Evolutionary conservation across 2,797 vertebrate species (phyloP), one percentile per base, ranked within the genome.

Genomic region (Dryobates pubescens): DNA sequence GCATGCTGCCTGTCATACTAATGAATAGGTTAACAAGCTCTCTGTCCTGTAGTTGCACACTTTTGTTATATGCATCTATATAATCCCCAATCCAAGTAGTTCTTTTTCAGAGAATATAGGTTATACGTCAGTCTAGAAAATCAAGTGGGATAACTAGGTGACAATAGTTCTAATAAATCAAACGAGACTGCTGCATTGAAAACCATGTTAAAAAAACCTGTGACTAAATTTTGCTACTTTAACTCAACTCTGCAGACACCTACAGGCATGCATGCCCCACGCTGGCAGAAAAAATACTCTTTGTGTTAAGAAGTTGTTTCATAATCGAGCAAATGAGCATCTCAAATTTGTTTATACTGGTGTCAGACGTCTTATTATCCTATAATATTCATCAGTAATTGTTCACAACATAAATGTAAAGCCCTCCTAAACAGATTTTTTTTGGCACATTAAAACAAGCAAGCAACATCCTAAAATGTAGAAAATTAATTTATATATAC

Each of bases 191-290:
- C 32, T 74, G 14, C 29, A 47, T 10, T 73, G 20, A 63, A 88
- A 82, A 58, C 17, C 4, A 5, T 49, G 30, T 45, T 65, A 61
- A 82, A 82, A 43, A 43, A 80, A n/a, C 7, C 58, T 29, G 10
- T 59, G 47, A 75, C 32, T 74, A 72, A 78, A 65, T 74, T 65
- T 49, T 82, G 13, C 5, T 13, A 30, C 20, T 10, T 65, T 79
- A 64, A 86, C 26, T 61, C 57, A 82, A 3, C 17, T 64, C 54
- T 71, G 49, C n/a, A 92, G 80, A 58, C 7, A 79, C 57, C 30
- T 74, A 71, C 5, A 79, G 58, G 14, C 26, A n/a, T 2, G 3
- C 0, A 0, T 76, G 49, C 6, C 32, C 32, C 62, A 4, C 73
- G 18, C 69, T 92, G 69, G 36, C 30, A 90, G 69, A 77, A 86